A percentile compares a stretch with the other conserved stretches of the same genome.
Evolutionary conservation across 2,113 vertebrate species (phyloP).

Genomic region (Ancistrus triradiatus): DNA sequence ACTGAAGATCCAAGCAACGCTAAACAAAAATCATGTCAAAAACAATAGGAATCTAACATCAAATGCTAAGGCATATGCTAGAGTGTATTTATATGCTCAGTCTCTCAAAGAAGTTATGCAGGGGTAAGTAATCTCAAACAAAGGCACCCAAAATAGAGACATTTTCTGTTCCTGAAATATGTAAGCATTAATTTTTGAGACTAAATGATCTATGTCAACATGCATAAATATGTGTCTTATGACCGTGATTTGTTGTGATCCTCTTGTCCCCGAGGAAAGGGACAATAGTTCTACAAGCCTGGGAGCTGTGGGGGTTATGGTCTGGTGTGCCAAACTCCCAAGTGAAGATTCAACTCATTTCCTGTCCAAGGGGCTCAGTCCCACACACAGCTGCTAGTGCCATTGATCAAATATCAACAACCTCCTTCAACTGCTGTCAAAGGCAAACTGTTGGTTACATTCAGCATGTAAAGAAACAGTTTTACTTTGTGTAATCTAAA

Average conservation of each 20-base stretch:
- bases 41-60: no score
- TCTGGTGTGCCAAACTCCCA: constrained; percentile 62
- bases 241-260: constrained; percentile 21
- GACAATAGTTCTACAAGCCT: constrained; percentile 56
- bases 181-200: no score
- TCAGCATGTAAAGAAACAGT: constrained; percentile 3
- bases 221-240: constrained; percentile 18
- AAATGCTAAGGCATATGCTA: no score
- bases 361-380: constrained; percentile 68
- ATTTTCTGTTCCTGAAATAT: not conserved
- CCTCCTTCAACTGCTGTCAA: constrained; percentile 37
- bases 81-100: no score
- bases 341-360: constrained; percentile 71
- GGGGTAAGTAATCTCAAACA: no score
- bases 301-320: constrained; percentile 59
- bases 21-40: no score
- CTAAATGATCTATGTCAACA: constrained; percentile 6
- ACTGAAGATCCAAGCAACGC: no score
- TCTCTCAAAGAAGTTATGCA: no score
- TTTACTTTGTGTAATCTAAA: not conserved
- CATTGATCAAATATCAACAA: constrained; percentile 49
- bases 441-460: constrained; percentile 19
- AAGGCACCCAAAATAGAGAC: no score
- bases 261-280: constrained; percentile 48
- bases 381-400: constrained; percentile 71